These are phyloP conservation scores for Syndactyla subalaris DNA, from an alignment of 2,797 vertebrate genomes.

Conservation along the genomic window DNA sequence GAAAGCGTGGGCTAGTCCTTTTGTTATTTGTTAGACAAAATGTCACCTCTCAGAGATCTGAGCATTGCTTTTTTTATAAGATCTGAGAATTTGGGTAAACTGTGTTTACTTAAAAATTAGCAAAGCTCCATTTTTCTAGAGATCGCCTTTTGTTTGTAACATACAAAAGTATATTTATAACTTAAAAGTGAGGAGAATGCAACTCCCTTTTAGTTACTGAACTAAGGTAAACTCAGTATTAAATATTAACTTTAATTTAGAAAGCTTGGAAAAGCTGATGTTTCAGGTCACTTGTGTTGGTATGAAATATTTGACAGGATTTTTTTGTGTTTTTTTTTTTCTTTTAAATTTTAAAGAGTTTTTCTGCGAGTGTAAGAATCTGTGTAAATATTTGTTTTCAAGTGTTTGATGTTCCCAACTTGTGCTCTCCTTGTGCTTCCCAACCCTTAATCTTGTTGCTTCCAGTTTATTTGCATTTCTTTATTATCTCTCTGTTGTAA, in stretches of 20 bases:
- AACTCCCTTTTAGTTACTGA: neutral
- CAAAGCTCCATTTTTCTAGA: neutral
- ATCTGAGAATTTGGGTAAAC: neutral
- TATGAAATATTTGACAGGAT: neutral
- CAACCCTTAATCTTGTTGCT: neutral
- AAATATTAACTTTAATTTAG: constrained; percentile 13
- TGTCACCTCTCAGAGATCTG: neutral
- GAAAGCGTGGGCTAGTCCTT: neutral
- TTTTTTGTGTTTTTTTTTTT: neutral
- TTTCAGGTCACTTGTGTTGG: neutral
- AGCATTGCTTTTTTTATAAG: neutral
- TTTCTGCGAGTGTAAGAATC: neutral
- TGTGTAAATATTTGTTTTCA: constrained; percentile 9
- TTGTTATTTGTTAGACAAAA: neutral
- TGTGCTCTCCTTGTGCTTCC: neutral
- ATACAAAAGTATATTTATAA: neutral
- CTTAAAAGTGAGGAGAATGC: neutral
- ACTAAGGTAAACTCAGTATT: neutral
- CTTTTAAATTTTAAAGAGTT: neutral
- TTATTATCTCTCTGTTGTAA: neutral
- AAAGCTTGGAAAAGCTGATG: neutral
- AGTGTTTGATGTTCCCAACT: neutral
- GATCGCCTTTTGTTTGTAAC: neutral
- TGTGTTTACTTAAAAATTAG: neutral
- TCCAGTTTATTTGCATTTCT: neutral